Evolutionary conservation across 1,140 invertebrate genomes (phyloP), one percentile per base, ranked within the genome.

Genomic region (Pectinophora gossypiella): DNA sequence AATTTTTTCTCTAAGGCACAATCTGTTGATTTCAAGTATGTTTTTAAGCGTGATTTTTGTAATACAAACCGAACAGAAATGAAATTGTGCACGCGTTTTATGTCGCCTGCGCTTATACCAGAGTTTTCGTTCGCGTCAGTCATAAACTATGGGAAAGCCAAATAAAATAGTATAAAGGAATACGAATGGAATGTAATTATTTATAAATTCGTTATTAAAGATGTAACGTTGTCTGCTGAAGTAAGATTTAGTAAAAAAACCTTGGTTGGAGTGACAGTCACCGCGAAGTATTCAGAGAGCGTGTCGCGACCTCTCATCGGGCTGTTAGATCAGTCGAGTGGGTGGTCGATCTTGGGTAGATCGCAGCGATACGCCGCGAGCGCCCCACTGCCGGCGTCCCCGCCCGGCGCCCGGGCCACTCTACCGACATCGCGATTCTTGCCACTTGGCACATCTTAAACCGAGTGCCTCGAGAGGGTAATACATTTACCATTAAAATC

Each of bases 281-380:
- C 53, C 20, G 44, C 23, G 45, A 59, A 47, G 62, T 65, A 61
- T 65, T 60, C 59, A 53, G 38, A 19, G 38, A 56, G 60, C 43
- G 23, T 56, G 47, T 61, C 46, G 51, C 42, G 51, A 55, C 54
- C 56, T 57, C 54, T 68, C 54, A 56, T 54, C 56, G 52, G 61
- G 51, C 36, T 63, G 52, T 66, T 62, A 63, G 58, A 71, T 68
- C 59, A 35, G 49, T 43, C 53, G 61, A 58, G 61, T 52, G 63
- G 48, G 38, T 48, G 54, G 56, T 63, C 59, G 68, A 60, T 59
- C 50, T 48, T 57, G 59, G 59, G 47, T 58, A 66, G 70, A 72
- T 72, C 70, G 64, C 44, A 59, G 67, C 62, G 70, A 73, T 73
- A 73, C 51, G 59, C 54, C 64, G 64, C 60, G 70, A 50, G 52